Percentiles rank a stretch among this genome's conserved stretches.
These are phyloP conservation scores for Emydura subglobosa DNA, from an alignment of 2,113 vertebrate species.

Conservation along the genomic window DNA sequence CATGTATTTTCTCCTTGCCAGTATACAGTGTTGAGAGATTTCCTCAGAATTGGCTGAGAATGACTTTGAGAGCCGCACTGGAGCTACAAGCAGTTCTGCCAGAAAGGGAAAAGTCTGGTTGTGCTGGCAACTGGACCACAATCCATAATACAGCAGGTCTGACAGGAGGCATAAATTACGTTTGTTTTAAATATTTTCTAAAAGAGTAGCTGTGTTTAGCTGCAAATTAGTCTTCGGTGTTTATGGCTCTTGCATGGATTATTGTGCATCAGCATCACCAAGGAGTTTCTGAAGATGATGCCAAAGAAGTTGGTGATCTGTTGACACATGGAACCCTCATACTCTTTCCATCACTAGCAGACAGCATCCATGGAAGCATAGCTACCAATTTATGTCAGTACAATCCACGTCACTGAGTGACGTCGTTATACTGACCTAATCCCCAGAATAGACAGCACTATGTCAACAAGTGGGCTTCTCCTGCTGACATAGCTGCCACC, in stretches of 20 bases:
- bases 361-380: not conserved
- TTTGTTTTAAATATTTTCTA: not conserved
- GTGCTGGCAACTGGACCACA: constrained; percentile 25
- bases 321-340: not conserved
- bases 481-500: too few species aligned
- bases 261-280: not conserved
- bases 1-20: not conserved
- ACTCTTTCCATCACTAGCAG: not conserved
- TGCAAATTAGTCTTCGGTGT: constrained; percentile 29
- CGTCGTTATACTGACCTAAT: too few species aligned
- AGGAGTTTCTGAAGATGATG: not conserved
- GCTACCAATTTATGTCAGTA: not conserved
- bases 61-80: not conserved
- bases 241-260: not conserved
- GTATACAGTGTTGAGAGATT: not conserved
- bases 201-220: not conserved
- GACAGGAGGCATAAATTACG: not conserved
- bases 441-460: too few species aligned
- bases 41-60: not conserved
- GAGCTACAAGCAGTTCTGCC: not conserved
- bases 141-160: not conserved
- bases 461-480: too few species aligned
- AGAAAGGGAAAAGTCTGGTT: not conserved
- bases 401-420: too few species aligned
- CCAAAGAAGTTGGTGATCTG: not conserved